Conservation (phyloP, 2,888 invertebrate genomes). For the Campaea margaritaria region DNA sequence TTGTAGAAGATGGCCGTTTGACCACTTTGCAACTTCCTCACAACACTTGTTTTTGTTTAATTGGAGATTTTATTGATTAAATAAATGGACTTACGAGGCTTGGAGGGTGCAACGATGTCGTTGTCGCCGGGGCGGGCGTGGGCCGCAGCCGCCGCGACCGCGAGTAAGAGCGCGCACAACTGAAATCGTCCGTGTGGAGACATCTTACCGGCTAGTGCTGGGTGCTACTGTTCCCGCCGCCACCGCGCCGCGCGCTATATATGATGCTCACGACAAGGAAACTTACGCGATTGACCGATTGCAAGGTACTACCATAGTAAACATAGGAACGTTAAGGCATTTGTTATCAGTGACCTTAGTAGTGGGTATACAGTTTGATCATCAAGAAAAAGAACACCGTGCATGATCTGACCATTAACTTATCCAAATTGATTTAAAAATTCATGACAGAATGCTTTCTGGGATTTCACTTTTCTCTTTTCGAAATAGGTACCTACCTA, state of each 20-base stretch:
- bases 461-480: no score
- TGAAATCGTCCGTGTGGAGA: constrained; percentile 49
- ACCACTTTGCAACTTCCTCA: neutral
- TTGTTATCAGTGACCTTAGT: no score
- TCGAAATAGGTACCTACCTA: no score
- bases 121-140: constrained; percentile 45
- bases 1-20: no score
- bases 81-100: constrained; percentile 30
- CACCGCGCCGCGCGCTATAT: constrained; percentile 50
- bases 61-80: neutral
- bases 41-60: neutral
- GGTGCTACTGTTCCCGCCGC: constrained; percentile 12
- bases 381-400: no score
- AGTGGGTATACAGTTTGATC: no score
- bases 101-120: constrained; percentile 36
- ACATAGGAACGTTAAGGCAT: no score
- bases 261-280: constrained; percentile 11
- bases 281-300: no score
- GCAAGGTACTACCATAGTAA: no score
- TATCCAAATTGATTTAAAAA: no score
- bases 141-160: constrained; percentile 44
- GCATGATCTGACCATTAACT: no score
- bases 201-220: constrained; percentile 36
- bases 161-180: constrained; percentile 46
- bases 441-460: no score